A percentile compares a stretch with the other conserved stretches of the same genome.
Conservation (phyloP, 64 coral and sea anemone species). For the Exaiptasia diaphana region DNA sequence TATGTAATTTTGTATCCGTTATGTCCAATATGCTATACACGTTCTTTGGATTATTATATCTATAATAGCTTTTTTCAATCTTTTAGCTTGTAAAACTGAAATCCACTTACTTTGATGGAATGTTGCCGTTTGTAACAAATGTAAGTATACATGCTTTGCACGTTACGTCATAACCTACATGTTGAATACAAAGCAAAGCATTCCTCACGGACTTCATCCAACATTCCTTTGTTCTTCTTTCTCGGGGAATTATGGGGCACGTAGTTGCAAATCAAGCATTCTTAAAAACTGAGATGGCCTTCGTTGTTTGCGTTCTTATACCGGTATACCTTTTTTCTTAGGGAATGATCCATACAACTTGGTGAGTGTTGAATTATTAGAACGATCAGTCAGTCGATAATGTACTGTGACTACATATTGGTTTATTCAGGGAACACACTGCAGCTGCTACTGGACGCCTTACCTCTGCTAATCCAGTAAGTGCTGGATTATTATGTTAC, state of each 20-base stretch:
- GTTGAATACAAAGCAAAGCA: not conserved
- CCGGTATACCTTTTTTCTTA: not conserved
- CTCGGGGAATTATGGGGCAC: no score
- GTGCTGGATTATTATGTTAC: not conserved
- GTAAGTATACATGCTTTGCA: conserved; percentile 16
- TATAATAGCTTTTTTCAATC: not conserved
- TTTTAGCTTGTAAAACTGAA: conserved; percentile 77
- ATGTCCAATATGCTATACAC: no score
- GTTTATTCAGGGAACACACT: conserved; percentile 59
- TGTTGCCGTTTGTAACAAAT: conserved; percentile 56
- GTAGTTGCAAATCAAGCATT: no score
- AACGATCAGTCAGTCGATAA: not conserved
- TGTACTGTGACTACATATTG: not conserved
- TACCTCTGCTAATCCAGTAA: conserved; percentile 76
- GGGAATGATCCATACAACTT: conserved; percentile 54
- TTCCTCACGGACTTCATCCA: no score
- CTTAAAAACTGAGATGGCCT: no score
- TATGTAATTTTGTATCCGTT: no score
- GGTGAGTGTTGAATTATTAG: conserved; percentile 49
- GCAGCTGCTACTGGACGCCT: conserved; percentile 67
- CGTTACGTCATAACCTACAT: not conserved
- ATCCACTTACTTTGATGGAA: conserved; percentile 93
- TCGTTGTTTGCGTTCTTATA: not conserved
- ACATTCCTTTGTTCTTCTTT: not conserved
- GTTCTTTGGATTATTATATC: no score